These are phyloP conservation scores for Metalampra italica DNA, from an alignment of 2,888 invertebrate genomes.

Conservation along the genomic window DNA sequence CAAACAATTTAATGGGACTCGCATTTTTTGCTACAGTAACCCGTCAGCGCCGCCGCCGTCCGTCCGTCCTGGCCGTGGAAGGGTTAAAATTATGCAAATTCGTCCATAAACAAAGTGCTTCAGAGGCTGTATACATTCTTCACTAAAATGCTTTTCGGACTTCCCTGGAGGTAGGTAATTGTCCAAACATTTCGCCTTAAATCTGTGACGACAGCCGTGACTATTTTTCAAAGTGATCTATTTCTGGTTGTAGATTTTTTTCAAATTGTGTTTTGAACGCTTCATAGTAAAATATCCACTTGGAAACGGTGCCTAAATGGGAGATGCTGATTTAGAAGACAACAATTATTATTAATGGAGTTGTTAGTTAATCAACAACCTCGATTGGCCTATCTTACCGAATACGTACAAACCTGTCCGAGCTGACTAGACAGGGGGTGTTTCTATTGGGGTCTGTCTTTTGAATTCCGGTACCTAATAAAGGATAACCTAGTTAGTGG, in stretches of 20 bases:
- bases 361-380: no score
- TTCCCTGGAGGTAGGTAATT: conserved; percentile 7
- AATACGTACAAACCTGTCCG: no score
- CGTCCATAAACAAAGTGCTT: conserved; percentile 48
- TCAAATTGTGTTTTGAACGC: no score
- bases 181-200: background rate
- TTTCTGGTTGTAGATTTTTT: background rate
- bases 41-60: conserved; percentile 29
- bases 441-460: no score
- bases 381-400: no score
- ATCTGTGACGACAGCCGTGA: conserved; percentile 2
- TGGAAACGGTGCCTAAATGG: no score
- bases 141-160: conserved; percentile 12
- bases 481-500: no score
- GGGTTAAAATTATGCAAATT: conserved; percentile 75
- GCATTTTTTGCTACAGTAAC: conserved; percentile 68
- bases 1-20: conserved; percentile 45
- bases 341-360: no score
- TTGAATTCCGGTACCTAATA: no score
- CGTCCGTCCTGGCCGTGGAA: conserved; percentile 48
- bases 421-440: no score
- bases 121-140: conserved; percentile 9
- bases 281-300: no score
- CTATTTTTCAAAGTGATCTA: conserved; percentile 3
- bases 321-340: no score